These are phyloP conservation scores for Beroe ovata DNA, from an alignment of 37 sponge, comb jelly and placozoan species.

Conservation along the genomic window DNA sequence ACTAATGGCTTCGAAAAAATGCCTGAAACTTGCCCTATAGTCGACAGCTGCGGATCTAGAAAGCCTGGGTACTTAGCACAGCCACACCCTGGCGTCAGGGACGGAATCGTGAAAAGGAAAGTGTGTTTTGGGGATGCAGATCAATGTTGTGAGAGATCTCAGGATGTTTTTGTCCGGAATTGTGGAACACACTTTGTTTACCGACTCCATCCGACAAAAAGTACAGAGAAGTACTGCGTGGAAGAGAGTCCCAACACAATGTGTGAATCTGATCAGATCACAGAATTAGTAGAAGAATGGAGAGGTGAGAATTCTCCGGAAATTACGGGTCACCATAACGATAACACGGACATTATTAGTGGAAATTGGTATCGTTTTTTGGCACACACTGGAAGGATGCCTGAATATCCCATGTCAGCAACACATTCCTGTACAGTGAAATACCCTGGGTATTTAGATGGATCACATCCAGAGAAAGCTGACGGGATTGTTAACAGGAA, in stretches of 20 bases:
- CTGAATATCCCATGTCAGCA: constrained; percentile 33
- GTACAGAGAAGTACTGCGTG: constrained; percentile 47
- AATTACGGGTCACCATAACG: background rate
- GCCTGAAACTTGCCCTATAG: constrained; percentile 57
- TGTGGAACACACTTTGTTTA: constrained; percentile 59
- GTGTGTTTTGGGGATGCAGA: constrained; percentile 62
- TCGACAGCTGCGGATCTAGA: background rate
- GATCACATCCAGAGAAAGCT: background rate
- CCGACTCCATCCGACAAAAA: constrained; percentile 25
- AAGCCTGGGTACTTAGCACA: constrained; percentile 19
- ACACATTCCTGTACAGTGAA: background rate
- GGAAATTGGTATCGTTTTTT: constrained; percentile 11
- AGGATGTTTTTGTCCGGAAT: constrained; percentile 9
- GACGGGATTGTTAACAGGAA: constrained; percentile 8
- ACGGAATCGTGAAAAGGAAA: constrained; percentile 21
- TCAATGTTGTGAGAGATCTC: constrained; percentile 11
- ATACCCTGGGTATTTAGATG: constrained; percentile 33
- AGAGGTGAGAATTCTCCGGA: constrained; percentile 18
- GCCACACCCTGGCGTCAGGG: constrained; percentile 39
- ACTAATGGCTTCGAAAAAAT: constrained; percentile 52
- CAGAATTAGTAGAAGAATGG: constrained; percentile 51
- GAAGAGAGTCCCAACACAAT: constrained; percentile 20
- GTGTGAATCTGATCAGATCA: background rate
- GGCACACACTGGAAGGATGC: constrained; percentile 15
- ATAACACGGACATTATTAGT: background rate